Evolutionary conservation across 2,888 invertebrate genomes (phyloP).

Genomic region (Yponomeuta plumbellus): DNA sequence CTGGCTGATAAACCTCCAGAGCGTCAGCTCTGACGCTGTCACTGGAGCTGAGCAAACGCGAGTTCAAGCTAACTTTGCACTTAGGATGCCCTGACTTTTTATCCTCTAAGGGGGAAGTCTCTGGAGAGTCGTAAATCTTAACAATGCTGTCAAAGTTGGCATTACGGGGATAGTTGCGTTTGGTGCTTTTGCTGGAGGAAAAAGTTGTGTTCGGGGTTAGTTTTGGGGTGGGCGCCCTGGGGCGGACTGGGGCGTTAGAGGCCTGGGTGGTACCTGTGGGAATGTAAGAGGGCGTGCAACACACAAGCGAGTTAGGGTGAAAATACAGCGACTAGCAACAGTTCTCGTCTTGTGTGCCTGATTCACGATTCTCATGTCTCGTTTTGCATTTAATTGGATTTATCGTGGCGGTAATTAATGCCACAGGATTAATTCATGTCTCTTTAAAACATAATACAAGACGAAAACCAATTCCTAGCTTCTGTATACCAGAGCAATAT

Average conservation of each 20-base stretch:
- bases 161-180: conserved; percentile 51
- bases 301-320: background rate
- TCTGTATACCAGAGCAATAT: no score
- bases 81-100: conserved; percentile 40
- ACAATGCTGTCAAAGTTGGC: conserved; percentile 47
- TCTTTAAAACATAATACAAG: no score
- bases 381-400: no score
- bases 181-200: conserved; percentile 41
- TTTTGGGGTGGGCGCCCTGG: conserved; percentile 26
- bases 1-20: conserved; percentile 29
- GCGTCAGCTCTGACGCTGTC: conserved; percentile 26
- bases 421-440: no score
- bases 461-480: no score
- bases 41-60: conserved; percentile 30
- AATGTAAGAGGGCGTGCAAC: conserved; percentile 6
- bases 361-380: no score
- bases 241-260: background rate
- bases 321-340: background rate
- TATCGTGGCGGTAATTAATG: no score
- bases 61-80: conserved; percentile 53
- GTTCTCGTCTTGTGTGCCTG: no score
- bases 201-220: conserved; percentile 31
- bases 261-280: conserved; percentile 5
- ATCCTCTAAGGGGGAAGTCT: background rate
- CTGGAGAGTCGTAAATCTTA: conserved; percentile 41